phyloP scores from a whole-genome alignment of 2,888 invertebrate species.

The Eubasilissa splendida region DNA sequence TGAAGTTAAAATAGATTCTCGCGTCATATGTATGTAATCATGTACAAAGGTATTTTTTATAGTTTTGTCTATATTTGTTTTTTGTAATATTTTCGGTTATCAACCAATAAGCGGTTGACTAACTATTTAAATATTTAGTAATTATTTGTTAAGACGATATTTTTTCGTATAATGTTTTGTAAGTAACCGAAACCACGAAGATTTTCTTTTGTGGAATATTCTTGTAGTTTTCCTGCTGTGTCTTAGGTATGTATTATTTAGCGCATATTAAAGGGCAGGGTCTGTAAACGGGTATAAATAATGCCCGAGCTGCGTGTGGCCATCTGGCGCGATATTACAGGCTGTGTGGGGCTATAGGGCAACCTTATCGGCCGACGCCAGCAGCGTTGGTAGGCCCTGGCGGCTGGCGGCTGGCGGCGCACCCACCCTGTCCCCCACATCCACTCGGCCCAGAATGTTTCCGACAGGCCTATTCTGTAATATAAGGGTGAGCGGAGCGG shows the following conservation, averaged over 20 bases:
- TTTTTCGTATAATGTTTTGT: no score
- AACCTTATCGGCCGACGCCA: slow-evolving; percentile 37
- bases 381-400: slow-evolving; percentile 37
- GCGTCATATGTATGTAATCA: no score
- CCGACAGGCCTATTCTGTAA: not conserved
- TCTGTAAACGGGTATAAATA: slow-evolving; percentile 31
- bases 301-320: slow-evolving; percentile 37
- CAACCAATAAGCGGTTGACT: no score
- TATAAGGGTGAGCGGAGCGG: not conserved
- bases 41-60: no score
- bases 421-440: not conserved
- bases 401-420: not conserved
- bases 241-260: slow-evolving; percentile 23
- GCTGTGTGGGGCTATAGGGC: slow-evolving; percentile 22
- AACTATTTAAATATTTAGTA: no score
- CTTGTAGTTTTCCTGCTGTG: slow-evolving; percentile 8
- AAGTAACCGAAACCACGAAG: no score
- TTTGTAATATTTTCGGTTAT: no score
- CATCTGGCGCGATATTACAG: slow-evolving; percentile 40
- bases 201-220: not conserved
- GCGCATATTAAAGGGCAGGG: slow-evolving; percentile 37
- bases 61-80: no score
- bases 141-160: no score
- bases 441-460: not conserved
- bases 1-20: no score